A percentile compares a stretch with the other conserved stretches of the same genome.
phyloP scores from a whole-genome alignment of 2,797 vertebrate genomes.

The Acestrorhynchus altus region DNA sequence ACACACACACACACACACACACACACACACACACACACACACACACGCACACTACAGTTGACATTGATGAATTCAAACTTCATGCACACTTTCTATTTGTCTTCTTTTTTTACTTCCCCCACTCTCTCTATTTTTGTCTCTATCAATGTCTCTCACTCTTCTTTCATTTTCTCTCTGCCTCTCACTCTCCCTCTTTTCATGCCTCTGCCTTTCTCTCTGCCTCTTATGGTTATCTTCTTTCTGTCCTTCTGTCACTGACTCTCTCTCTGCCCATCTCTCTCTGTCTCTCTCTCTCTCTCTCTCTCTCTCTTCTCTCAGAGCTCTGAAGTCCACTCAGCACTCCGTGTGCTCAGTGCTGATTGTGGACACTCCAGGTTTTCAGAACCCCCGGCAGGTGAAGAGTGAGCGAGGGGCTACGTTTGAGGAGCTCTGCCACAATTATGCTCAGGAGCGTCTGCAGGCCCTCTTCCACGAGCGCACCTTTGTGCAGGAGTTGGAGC shows the following conservation, averaged over 20 bases:
- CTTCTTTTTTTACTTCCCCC: neutral
- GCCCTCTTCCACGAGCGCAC: constrained; percentile 92
- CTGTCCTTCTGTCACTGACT: neutral
- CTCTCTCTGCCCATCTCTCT: neutral
- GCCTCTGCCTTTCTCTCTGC: neutral
- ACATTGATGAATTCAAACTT: too few species aligned
- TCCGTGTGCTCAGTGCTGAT: constrained; percentile 93
- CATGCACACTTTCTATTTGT: too few species aligned
- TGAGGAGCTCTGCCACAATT: constrained; percentile 97
- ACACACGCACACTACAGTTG: too few species aligned
- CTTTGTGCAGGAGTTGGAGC: constrained; percentile 90
- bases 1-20: too few species aligned
- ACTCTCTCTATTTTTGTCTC: neutral
- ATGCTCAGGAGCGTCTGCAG: constrained; percentile 94
- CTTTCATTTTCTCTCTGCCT: neutral
- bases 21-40: too few species aligned
- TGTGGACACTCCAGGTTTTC: constrained; percentile 95
- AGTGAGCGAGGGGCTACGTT: constrained; percentile 88
- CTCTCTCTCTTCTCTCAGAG: constrained; percentile 73
- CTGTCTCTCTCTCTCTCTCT: neutral
- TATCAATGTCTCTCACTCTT: too few species aligned
- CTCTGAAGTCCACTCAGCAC: constrained; percentile 94
- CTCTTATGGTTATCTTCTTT: neutral
- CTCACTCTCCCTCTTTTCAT: neutral
- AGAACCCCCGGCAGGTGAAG: constrained; percentile 89